Base-by-base conservation (phyloP, 2,113 vertebrate genomes). In the Eulemur rufifrons region DNA sequence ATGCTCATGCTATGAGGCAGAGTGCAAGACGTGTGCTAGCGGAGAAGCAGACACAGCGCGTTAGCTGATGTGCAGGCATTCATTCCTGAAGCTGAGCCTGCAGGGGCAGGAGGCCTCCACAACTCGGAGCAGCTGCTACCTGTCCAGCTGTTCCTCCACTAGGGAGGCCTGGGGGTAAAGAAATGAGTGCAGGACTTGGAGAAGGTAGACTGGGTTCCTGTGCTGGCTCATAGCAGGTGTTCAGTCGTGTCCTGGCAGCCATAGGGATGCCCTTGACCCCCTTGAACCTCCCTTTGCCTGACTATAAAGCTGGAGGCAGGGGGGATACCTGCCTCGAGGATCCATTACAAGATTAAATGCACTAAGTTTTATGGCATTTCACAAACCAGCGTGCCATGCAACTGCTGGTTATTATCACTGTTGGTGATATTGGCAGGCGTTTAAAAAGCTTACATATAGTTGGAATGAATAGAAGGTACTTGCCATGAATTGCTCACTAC, bases 1-100 rank as follows among this genome's bases (percentile, higher is more conserved):
- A 34, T 11, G 20, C 21, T 25, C 0, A 4, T 7, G 27, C 45
- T 14, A 0, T 0, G 47, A 86, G 54, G 39, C 18, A 23, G 42
- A 50, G 21, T 12, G 11, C 47, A 32, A 45, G 91, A n/a, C 1
- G 0, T 1, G 0, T 2, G 10, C 54, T 39, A 34, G 20, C 5
- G 0, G 23, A 66, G 59, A 71, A 39, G 18, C 1, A 0, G 83
- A 4, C 21, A 27, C 59, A 52, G 61, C 1, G 11, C n/a, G 47
- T 61, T 2, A n/a, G 47, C 18, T 9, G 4, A 29, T 23, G 37
- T 42, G 3, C 32, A 95, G 73, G 37, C 42, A 17, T 45, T 10
- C 0, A 21, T 59, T 89, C 39, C 89, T 34, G 73, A 86, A 39
- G 66, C 52, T 59, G 64, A 61, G 66, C 29, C 93, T 54, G 29